Conservation (phyloP, 37 sponge, comb jelly and placozoan species). For the Ephydatia muelleri region DNA sequence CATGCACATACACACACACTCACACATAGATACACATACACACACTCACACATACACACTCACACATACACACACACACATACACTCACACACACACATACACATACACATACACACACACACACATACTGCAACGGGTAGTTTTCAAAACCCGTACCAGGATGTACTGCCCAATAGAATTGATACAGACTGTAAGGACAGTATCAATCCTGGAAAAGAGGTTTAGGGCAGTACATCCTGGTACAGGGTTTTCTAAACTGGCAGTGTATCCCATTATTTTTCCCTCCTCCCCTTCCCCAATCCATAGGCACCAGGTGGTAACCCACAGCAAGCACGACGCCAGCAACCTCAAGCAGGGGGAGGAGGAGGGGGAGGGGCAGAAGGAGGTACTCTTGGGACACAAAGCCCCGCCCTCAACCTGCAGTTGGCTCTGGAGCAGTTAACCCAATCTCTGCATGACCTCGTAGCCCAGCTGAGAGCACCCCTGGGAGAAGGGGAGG, state of each 20-base stretch:
- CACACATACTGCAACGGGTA: conserved; percentile 39
- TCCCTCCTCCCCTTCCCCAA: conserved; percentile 1
- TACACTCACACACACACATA: conserved; percentile 32
- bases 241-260: no score
- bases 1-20: not conserved
- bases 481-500: conserved; percentile 7
- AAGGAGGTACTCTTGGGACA: conserved; percentile 26
- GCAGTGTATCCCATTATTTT: no score
- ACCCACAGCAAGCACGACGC: not conserved
- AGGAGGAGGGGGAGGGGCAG: conserved; percentile 14
- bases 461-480: conserved; percentile 18
- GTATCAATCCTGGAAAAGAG: no score
- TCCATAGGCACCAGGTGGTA: not conserved
- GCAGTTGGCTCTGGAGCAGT: conserved; percentile 24
- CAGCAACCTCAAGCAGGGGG: not conserved
- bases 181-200: no score
- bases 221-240: no score
- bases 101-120: conserved; percentile 43
- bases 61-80: conserved; percentile 8
- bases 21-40: not conserved
- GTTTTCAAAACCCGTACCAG: not conserved
- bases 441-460: conserved; percentile 22
- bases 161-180: no score
- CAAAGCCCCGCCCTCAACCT: conserved; percentile 31
- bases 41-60: not conserved